Percentiles rank a stretch among this genome's conserved stretches.
Evolutionary conservation across 53 echinoderm and acorn worm species (phyloP).

Genomic region (Hippasteria phrygiana): DNA sequence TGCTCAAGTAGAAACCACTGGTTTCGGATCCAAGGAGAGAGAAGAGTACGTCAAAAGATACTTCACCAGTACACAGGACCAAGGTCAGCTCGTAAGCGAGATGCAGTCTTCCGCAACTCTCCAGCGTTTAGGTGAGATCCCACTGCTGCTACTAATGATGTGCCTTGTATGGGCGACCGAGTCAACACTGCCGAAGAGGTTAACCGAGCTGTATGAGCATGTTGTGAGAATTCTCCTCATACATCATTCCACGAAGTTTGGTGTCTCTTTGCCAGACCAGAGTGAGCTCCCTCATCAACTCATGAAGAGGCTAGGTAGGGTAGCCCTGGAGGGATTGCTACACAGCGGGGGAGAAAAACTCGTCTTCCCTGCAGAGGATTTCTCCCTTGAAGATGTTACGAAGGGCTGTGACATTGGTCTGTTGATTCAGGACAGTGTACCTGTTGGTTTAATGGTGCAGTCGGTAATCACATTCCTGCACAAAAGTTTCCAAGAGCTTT

Average conservation of each 20-base stretch:
- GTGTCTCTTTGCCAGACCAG: background rate
- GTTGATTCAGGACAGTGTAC: background rate
- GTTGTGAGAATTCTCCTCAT: background rate
- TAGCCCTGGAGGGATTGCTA: conserved; percentile 14
- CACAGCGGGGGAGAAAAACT: background rate
- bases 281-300: conserved; percentile 6
- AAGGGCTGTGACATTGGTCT: conserved; percentile 18
- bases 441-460: background rate
- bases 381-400: background rate
- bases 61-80: background rate
- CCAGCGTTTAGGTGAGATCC: background rate
- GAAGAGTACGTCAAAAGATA: conserved; percentile 7
- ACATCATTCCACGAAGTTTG: background rate
- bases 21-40: conserved; percentile 1
- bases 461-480: background rate
- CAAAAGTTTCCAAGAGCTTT: conserved; percentile 12
- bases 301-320: background rate
- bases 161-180: conserved; percentile 9
- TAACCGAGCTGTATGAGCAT: conserved; percentile 14
- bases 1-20: background rate
- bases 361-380: background rate
- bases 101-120: background rate
- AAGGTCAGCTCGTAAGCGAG: background rate
- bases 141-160: conserved; percentile 22
- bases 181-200: conserved; percentile 1